phyloP scores from a whole-genome alignment of 2,113 vertebrate species.

The Oenanthe melanoleuca region DNA sequence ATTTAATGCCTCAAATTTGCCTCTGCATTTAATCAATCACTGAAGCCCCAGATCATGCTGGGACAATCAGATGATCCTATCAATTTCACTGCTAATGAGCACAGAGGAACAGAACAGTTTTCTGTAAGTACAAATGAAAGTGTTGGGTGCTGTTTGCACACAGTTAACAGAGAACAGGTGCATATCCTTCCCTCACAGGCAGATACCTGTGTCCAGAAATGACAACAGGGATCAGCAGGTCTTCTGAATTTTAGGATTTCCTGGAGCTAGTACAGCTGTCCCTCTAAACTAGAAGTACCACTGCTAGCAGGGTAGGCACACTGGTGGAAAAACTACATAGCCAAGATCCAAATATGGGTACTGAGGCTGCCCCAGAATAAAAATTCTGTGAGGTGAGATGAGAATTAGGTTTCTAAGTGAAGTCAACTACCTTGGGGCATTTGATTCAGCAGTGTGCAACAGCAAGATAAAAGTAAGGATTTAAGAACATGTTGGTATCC shows the following conservation, averaged over 20 bases:
- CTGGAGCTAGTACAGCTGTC: neutral
- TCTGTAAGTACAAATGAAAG: neutral
- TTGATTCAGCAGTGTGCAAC: conserved; percentile 38
- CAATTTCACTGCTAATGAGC: conserved; percentile 16
- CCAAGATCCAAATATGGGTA: neutral
- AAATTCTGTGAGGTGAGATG: neutral
- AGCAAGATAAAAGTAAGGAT: conserved; percentile 47
- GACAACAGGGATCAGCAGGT: neutral
- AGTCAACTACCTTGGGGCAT: neutral
- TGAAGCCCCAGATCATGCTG: neutral
- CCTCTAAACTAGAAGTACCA: neutral
- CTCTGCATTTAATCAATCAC: conserved; percentile 1
- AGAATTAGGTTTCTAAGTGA: conserved; percentile 7
- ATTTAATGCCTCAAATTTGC: conserved; percentile 13
- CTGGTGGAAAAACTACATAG: neutral
- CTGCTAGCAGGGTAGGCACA: neutral
- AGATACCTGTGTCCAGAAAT: neutral
- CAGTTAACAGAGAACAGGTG: neutral
- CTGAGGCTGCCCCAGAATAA: neutral
- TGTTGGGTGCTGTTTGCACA: neutral
- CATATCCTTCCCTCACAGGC: neutral
- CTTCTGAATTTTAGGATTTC: neutral
- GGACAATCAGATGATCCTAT: neutral
- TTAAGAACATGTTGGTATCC: neutral
- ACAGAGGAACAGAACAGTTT: neutral